These are phyloP conservation scores for Pollenia amentaria DNA, from an alignment of 2,888 invertebrate genomes.

Conservation along the genomic window DNA sequence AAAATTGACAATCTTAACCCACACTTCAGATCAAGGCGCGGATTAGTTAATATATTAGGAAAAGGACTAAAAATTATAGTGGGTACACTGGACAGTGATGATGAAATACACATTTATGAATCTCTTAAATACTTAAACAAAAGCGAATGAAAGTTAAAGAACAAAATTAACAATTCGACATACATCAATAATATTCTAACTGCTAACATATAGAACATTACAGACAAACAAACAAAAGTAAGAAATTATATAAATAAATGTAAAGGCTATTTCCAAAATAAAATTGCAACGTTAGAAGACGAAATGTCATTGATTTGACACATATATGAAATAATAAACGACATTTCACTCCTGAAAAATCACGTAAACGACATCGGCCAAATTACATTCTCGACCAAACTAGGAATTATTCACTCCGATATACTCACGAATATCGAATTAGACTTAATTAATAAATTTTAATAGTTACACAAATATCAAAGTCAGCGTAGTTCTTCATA, in stretches of 20 bases:
- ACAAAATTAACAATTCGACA: background rate
- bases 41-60: too few species aligned
- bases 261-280: conserved; percentile 49
- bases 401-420: conserved; percentile 62
- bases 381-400: conserved; percentile 63
- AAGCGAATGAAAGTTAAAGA: background rate
- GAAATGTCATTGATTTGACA: conserved; percentile 70
- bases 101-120: too few species aligned
- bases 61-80: too few species aligned
- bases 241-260: conserved; percentile 66
- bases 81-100: too few species aligned
- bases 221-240: conserved; percentile 68
- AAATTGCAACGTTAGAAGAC: conserved; percentile 68
- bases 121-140: too few species aligned
- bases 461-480: conserved; percentile 66
- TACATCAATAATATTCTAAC: background rate
- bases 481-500: background rate
- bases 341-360: conserved; percentile 58
- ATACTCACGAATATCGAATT: conserved; percentile 65
- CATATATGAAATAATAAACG: conserved; percentile 69
- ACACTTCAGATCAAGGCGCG: too few species aligned
- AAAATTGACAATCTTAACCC: too few species aligned
- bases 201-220: conserved; percentile 28
- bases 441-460: conserved; percentile 39
- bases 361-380: conserved; percentile 66